Evolutionary conservation across 1,140 invertebrate genomes (phyloP).

Genomic region (Hypsibius dujardini): DNA sequence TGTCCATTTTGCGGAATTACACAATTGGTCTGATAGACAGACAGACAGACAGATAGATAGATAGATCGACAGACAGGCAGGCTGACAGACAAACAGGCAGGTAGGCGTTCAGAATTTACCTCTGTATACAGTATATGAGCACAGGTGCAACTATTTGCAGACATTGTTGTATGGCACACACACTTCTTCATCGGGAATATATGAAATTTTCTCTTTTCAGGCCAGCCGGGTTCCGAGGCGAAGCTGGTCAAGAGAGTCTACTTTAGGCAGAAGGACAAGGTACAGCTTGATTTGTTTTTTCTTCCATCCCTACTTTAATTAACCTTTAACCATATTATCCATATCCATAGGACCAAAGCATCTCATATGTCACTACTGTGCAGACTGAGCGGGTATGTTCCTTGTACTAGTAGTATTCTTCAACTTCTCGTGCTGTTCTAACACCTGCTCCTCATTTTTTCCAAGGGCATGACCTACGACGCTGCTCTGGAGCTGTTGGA

Average conservation of each 20-base stretch:
- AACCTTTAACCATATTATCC: too few relatives aligned
- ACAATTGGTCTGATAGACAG: too few relatives aligned
- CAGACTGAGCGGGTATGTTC: background rate
- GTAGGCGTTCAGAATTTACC: too few relatives aligned
- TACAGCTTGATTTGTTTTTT: background rate
- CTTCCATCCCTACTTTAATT: too few relatives aligned
- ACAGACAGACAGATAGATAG: too few relatives aligned
- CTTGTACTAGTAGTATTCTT: background rate
- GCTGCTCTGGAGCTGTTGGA: background rate
- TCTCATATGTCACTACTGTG: background rate
- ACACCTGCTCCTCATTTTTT: too few relatives aligned
- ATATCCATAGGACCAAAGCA: background rate
- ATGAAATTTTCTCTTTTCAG: slow-evolving; percentile 25
- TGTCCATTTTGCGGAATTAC: too few relatives aligned
- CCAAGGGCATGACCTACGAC: background rate
- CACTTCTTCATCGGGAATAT: background rate
- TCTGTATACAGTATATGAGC: too few relatives aligned
- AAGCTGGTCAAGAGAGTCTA: background rate
- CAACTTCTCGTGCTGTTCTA: background rate
- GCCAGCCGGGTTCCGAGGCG: slow-evolving; percentile 30
- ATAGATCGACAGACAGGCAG: background rate
- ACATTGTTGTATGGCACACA: too few relatives aligned
- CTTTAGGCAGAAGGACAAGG: background rate
- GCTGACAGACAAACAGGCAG: background rate
- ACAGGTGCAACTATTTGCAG: too few relatives aligned